Percentiles rank a stretch among this genome's conserved stretches.
Evolutionary conservation across 2,797 vertebrate genomes (phyloP).

Genomic region (Lutjanus campechanus): DNA sequence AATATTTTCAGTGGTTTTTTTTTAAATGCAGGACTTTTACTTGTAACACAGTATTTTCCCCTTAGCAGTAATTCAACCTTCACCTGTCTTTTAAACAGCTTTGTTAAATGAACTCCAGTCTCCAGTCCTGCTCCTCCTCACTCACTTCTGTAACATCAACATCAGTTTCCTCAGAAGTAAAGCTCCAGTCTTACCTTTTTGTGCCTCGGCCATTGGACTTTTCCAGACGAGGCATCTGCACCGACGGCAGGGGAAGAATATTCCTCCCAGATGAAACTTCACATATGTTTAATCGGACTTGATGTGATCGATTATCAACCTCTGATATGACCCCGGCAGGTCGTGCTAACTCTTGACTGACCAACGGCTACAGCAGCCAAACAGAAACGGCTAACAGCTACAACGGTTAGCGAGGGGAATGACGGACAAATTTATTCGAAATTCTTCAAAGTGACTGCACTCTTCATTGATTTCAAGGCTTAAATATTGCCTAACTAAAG

Average conservation of each 20-base stretch:
- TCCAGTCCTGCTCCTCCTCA: too few relatives aligned
- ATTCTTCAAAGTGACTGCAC: accelerated
- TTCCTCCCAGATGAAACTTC: not conserved
- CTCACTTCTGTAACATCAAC: too few relatives aligned
- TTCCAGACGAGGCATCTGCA: constrained; percentile 75
- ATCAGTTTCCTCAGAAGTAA: not conserved
- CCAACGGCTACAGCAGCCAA: not conserved
- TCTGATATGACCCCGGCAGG: not conserved
- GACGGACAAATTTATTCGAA: not conserved
- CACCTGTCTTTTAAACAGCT: too few relatives aligned
- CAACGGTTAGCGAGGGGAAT: not conserved
- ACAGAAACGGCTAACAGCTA: not conserved
- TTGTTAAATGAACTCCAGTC: too few relatives aligned
- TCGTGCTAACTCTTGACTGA: not conserved
- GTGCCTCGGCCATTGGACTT: constrained; percentile 50
- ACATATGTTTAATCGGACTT: not conserved
- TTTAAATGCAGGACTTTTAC: too few relatives aligned
- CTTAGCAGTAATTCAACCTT: too few relatives aligned
- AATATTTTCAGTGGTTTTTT: too few relatives aligned
- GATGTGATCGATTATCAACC: not conserved
- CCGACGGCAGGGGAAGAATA: not conserved
- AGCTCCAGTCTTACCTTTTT: constrained; percentile 62
- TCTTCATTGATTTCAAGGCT: not conserved
- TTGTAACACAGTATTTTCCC: too few relatives aligned
- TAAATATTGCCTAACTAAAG: not conserved